Evolutionary conservation across 2,797 vertebrate species (phyloP).

Genomic region (Vireo griseus): DNA sequence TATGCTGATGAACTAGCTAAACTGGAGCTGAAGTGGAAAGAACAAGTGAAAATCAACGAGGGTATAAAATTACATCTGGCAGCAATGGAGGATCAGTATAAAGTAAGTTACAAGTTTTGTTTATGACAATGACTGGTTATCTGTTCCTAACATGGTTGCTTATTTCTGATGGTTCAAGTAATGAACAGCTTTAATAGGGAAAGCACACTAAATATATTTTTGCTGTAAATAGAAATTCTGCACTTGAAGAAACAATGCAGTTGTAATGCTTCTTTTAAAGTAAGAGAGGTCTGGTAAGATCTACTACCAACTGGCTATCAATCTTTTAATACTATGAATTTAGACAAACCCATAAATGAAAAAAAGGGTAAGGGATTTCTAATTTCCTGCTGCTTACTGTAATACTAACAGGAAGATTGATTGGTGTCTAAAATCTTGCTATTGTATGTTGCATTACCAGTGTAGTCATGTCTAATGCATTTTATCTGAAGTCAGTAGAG

Average conservation of each 20-base stretch:
- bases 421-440: background rate
- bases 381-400: background rate
- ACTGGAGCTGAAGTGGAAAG: constrained; percentile 92
- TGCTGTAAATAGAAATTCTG: background rate
- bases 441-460: background rate
- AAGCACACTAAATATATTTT: background rate
- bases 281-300: background rate
- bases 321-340: background rate
- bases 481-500: background rate
- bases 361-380: background rate
- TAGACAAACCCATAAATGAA: background rate
- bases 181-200: background rate
- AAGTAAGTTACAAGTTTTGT: constrained; percentile 75
- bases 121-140: background rate
- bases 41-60: constrained; percentile 90
- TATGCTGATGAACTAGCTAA: constrained; percentile 92
- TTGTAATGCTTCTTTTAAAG: background rate
- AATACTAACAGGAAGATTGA: background rate
- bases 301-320: background rate
- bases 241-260: background rate
- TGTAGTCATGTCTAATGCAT: background rate
- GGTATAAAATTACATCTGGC: constrained; percentile 86
- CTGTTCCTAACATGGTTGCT: background rate
- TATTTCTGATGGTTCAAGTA: background rate
- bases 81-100: constrained; percentile 87